Evolutionary conservation across 1,140 invertebrate genomes (phyloP).

Genomic region (Schlechtendalia chinensis): DNA sequence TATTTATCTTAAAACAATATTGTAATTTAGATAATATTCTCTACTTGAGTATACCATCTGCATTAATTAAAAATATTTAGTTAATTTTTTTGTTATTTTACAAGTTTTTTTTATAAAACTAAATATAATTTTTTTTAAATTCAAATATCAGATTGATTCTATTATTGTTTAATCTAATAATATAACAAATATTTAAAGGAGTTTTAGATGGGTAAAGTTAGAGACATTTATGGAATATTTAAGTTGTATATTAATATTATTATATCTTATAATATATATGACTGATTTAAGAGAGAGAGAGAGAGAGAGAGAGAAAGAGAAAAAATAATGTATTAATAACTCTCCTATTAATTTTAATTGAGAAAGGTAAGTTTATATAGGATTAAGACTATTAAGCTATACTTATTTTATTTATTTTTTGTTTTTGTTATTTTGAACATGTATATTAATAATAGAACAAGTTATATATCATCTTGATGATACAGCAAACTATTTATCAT

Average conservation of each 20-base stretch:
- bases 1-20: no score
- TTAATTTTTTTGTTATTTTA: no score
- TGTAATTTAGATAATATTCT: no score
- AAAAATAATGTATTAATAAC: neutral
- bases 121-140: neutral
- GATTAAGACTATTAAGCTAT: neutral
- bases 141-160: neutral
- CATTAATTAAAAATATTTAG: no score
- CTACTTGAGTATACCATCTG: no score
- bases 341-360: conserved; percentile 20
- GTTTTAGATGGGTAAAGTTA: conserved; percentile 27
- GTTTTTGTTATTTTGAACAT: neutral
- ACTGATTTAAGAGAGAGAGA: no score
- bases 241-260: neutral
- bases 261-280: neutral
- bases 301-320: no score
- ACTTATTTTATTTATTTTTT: neutral
- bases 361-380: conserved; percentile 47
- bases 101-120: no score
- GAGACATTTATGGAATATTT: neutral
- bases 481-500: no score
- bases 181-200: neutral
- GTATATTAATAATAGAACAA: neutral
- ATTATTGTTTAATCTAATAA: neutral
- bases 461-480: no score